Evolutionary conservation across 1,140 invertebrate genomes (phyloP), one percentile per base, ranked within the genome.

Genomic region (Zaprionus gabonicus): DNA sequence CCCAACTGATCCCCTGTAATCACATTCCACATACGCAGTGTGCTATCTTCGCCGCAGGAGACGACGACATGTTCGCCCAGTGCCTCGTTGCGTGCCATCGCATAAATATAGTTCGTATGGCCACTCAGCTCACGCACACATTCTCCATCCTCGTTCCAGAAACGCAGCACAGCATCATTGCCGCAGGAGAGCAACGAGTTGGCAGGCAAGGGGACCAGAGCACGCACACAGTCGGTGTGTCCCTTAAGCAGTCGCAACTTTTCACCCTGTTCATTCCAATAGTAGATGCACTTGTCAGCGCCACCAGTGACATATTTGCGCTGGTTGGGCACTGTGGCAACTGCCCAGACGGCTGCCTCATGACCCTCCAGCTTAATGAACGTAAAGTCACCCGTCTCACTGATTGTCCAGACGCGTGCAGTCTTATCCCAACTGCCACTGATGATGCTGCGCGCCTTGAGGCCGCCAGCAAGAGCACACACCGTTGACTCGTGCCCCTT

Each of bases 151-250:
- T 94, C 94, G 34, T 95, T 95, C 98, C 98, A 99, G 36, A 96
- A 94, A 81, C 96, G 95, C 15, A 99, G 94, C 4, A 96, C 95
- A 0, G 96, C 96, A 94, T 99, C 98, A 93, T 99, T 99, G 23
- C 97, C 95, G 90, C 97, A 98, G 36, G 97, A 98, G 15, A 98
- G 91, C 91, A 99, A 97, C 55, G 96, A 95, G 28, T 95, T 93
- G 25, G 94, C 93, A 59, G 94, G 95, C 3, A 98, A 91, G 1
- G 96, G 94, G 3, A 95, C 94, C 46, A 99, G 83, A 49, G 95
- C 96, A 91, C 98, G 93, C 0, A 99, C 97, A 94, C 98, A 98
- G 91, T 99, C 98, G 36, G 95, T 96, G 91, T 99, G 98, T 9
- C 96, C 98, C 94, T 94, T 93, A 6, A 92, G 81, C 68, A 92